Conservation (phyloP, 2,888 invertebrate genomes). For the Limulus polyphemus region DNA sequence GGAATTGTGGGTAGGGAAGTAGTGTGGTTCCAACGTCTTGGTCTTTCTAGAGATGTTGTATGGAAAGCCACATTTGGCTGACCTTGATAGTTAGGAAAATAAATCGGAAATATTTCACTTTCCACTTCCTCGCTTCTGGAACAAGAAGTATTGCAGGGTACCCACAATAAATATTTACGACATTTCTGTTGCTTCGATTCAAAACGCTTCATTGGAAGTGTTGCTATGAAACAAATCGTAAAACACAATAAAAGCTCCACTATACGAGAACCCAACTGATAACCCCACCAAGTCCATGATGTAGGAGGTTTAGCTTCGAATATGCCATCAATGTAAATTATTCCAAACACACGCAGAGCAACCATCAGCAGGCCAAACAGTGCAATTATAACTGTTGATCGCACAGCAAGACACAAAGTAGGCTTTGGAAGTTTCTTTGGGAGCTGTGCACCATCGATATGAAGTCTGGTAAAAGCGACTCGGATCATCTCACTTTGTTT, state of each 20-base stretch:
- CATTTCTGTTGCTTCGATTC: conserved; percentile 16
- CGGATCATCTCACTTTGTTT: conserved; percentile 33
- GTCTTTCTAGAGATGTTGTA: neutral
- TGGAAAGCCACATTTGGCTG: conserved; percentile 10
- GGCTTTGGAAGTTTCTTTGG: conserved; percentile 35
- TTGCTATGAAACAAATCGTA: conserved; percentile 68
- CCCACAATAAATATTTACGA: neutral
- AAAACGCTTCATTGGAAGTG: conserved; percentile 42
- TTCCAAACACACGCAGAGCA: conserved; percentile 67
- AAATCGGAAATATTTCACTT: conserved; percentile 14
- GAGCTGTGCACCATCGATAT: conserved; percentile 30
- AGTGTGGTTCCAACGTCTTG: no score
- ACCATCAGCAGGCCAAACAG: conserved; percentile 69
- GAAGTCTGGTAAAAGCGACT: conserved; percentile 28
- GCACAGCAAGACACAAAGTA: conserved; percentile 69
- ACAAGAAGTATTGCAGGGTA: no score
- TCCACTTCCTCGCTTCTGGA: neutral
- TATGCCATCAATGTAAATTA: conserved; percentile 47
- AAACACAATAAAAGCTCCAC: conserved; percentile 79
- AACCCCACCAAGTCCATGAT: conserved; percentile 81
- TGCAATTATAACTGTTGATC: conserved; percentile 75
- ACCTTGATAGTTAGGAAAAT: conserved; percentile 19
- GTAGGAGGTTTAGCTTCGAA: conserved; percentile 34
- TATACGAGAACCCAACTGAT: conserved; percentile 69
- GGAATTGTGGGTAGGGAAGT: no score